Evolutionary conservation across 2,797 vertebrate genomes (phyloP), one percentile per base, ranked within the genome.

Genomic region (Selene dorsalis): DNA sequence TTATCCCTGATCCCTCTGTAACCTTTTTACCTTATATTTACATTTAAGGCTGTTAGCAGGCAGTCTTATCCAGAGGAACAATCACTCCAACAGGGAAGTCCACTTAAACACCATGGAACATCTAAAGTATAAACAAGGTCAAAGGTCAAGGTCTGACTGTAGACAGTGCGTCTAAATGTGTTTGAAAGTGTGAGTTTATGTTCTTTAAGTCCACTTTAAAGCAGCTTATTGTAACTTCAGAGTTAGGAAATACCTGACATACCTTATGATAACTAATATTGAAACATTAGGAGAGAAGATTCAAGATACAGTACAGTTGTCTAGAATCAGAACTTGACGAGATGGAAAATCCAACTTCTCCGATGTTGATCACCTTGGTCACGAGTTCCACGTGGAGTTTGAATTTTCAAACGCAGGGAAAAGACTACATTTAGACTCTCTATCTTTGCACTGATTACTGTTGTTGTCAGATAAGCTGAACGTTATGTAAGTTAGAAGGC

Each of bases 21-120:
- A 64, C 69, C 61, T 64, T 35, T 5, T 69, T 50, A 24, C 65
- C 39, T 67, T 73, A 77, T 77, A 18, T 69, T 78, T 71, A 84
- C 50, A 69, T 76, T 58, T 50, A 24, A 59, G n/a, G 26, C 57
- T 47, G 76, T 52, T 8, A 30, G 58, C 55, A 66, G 71, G 17
- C 43, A 32, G 28, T n/a, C 39, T 55, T 83, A 58, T 75, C 72
- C 35, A 13, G 14, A 69, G 52, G 8, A 52, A 73, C 35, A n/a
- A 62, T 79, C 35, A 28, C 13, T 69, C 22, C 28, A 28, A 24
- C 24, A 22, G 16, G 45, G 41, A 70, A 59, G 20, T 68, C 60
- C 9, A 14, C 50, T 53, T 45, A 52, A 52, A 73, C 52, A 6
- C 26, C 4, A 16, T 41, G 8, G 50, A 69, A 67, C 60, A 43